Evolutionary conservation across 92 coral and sea anemone genomes (phyloP).

Genomic region (Pocillopora meandrina): DNA sequence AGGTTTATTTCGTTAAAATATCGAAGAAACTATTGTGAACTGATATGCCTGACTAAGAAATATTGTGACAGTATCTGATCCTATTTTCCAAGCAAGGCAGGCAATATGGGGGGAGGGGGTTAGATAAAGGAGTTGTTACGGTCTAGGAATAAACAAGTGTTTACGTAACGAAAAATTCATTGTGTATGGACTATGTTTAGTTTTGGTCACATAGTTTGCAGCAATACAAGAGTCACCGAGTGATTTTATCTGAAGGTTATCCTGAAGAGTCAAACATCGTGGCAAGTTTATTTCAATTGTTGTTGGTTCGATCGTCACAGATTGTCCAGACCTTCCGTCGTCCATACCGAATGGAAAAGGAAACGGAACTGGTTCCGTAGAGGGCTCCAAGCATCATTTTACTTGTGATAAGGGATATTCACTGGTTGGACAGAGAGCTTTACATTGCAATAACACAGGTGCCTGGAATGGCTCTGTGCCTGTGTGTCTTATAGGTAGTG

Average conservation of each 20-base stretch:
- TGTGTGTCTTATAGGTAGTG: slow-evolving; percentile 35
- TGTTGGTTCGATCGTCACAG: neutral
- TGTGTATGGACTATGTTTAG: too few relatives aligned
- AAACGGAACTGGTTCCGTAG: slow-evolving; percentile 25
- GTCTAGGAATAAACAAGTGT: too few relatives aligned
- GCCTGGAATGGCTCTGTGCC: slow-evolving; percentile 63
- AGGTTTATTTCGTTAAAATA: neutral
- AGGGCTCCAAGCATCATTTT: slow-evolving; percentile 26
- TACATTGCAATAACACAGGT: slow-evolving; percentile 36
- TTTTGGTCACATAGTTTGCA: too few relatives aligned
- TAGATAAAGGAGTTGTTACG: too few relatives aligned
- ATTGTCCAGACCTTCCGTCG: slow-evolving; percentile 33
- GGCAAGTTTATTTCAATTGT: neutral
- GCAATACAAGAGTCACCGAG: too few relatives aligned
- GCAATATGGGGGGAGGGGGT: too few relatives aligned
- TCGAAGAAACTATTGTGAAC: too few relatives aligned
- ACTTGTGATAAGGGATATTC: slow-evolving; percentile 32
- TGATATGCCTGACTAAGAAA: too few relatives aligned
- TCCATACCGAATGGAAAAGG: slow-evolving; percentile 24
- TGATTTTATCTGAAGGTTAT: too few relatives aligned
- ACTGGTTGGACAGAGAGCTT: slow-evolving; percentile 21
- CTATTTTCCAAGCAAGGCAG: too few relatives aligned
- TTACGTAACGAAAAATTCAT: too few relatives aligned
- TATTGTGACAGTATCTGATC: too few relatives aligned
- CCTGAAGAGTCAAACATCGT: neutral